Conservation (phyloP, 2,113 vertebrate species). For the Anolis carolinensis region DNA sequence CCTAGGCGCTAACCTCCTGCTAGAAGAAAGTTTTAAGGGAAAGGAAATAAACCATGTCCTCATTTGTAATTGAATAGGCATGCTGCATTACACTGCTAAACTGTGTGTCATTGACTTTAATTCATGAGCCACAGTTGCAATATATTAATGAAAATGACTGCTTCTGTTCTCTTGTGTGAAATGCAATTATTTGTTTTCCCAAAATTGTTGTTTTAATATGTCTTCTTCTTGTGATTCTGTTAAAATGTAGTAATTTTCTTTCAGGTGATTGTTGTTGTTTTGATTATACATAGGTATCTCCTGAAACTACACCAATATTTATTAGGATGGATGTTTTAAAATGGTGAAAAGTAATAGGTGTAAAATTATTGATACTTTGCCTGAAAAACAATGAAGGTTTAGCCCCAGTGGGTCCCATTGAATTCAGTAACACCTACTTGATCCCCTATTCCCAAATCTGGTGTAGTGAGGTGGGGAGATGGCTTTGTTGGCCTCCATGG, state of each 20-base stretch:
- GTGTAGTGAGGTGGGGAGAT: no score
- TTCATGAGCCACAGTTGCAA: slow-evolving; percentile 19
- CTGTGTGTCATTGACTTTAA: slow-evolving; percentile 14
- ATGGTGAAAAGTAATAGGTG: background rate
- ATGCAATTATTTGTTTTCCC: background rate
- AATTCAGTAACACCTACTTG: no score
- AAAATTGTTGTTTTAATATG: slow-evolving; percentile 2
- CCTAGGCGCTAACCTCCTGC: background rate
- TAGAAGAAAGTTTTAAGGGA: slow-evolving; percentile 4
- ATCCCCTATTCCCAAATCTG: no score
- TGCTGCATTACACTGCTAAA: slow-evolving; percentile 3
- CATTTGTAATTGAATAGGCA: slow-evolving; percentile 17
- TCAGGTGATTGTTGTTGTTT: background rate
- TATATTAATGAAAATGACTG: slow-evolving; percentile 40
- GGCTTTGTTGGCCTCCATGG: no score
- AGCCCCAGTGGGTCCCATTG: background rate
- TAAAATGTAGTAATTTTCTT: background rate
- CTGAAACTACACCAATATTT: background rate
- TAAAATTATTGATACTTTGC: background rate
- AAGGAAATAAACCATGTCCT: slow-evolving; percentile 7
- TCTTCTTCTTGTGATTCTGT: background rate
- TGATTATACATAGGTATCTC: background rate
- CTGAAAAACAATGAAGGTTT: background rate
- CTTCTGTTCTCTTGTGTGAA: background rate
- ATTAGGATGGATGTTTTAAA: background rate